phyloP scores from a whole-genome alignment of 2,888 invertebrate genomes.

The Drosophila meridionalis region DNA sequence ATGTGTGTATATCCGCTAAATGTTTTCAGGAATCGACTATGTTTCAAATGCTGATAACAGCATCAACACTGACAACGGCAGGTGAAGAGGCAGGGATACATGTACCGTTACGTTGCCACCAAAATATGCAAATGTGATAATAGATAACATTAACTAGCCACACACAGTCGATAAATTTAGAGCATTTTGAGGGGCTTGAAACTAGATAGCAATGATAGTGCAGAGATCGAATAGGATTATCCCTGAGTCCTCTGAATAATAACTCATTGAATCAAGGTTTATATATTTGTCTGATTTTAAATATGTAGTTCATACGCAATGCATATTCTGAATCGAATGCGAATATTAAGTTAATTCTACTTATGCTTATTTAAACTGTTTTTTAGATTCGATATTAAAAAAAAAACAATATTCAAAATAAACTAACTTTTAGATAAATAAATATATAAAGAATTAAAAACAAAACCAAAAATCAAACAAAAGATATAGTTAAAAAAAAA shows the following conservation, averaged over 20 bases:
- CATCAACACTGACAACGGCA: slow-evolving; percentile 28
- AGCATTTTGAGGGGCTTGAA: neutral
- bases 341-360: no score
- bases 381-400: no score
- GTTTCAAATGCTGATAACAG: slow-evolving; percentile 37
- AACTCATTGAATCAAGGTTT: neutral
- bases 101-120: neutral
- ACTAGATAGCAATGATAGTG: neutral
- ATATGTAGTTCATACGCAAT: no score
- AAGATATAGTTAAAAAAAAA: no score
- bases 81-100: slow-evolving; percentile 1
- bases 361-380: no score
- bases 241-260: neutral
- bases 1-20: slow-evolving; percentile 1
- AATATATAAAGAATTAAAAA: no score
- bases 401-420: no score
- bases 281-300: neutral
- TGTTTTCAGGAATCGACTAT: slow-evolving; percentile 24
- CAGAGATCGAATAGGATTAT: neutral
- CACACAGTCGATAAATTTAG: neutral
- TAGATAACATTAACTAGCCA: neutral
- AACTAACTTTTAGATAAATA: no score
- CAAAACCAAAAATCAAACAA: no score
- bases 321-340: no score
- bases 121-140: slow-evolving; percentile 30